A percentile compares a stretch with the other conserved stretches of the same genome.
Conservation (phyloP, 1,140 invertebrate species). For the Scaptomyza pallida region DNA sequence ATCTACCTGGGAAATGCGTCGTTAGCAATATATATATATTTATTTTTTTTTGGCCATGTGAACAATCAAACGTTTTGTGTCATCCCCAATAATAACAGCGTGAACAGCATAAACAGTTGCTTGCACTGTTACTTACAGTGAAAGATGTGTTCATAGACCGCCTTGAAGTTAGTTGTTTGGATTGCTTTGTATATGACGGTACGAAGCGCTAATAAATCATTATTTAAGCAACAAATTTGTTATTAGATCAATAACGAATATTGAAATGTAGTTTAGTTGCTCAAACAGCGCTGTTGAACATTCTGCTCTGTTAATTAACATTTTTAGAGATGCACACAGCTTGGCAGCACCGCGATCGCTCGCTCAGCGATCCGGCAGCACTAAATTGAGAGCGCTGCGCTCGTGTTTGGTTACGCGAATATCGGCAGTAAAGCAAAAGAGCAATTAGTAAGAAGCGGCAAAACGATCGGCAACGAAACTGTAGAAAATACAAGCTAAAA, state of each 20-base stretch:
- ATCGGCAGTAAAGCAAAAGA: slow-evolving; percentile 58
- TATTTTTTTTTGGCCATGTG: slow-evolving; percentile 2
- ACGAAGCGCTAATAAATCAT: not conserved
- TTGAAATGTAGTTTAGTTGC: not conserved
- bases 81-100: slow-evolving; percentile 29
- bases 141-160: not conserved
- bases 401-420: slow-evolving; percentile 60
- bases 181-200: not conserved
- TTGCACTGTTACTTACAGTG: slow-evolving; percentile 11
- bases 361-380: slow-evolving; percentile 54
- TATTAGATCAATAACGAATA: not conserved
- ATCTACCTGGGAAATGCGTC: slow-evolving; percentile 59
- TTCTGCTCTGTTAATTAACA: slow-evolving; percentile 20
- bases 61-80: not conserved
- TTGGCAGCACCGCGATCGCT: slow-evolving; percentile 12
- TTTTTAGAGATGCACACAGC: slow-evolving; percentile 7
- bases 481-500: slow-evolving; percentile 21
- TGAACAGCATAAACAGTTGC: slow-evolving; percentile 10
- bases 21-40: slow-evolving; percentile 14
- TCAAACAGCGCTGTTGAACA: slow-evolving; percentile 21
- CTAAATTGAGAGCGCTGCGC: slow-evolving; percentile 29
- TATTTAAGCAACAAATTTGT: not conserved
- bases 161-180: not conserved
- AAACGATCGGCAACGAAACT: slow-evolving; percentile 22
- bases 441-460: slow-evolving; percentile 40